These are phyloP conservation scores for Ennomos fuscantarius DNA, from an alignment of 2,888 invertebrate species.

Conservation along the genomic window DNA sequence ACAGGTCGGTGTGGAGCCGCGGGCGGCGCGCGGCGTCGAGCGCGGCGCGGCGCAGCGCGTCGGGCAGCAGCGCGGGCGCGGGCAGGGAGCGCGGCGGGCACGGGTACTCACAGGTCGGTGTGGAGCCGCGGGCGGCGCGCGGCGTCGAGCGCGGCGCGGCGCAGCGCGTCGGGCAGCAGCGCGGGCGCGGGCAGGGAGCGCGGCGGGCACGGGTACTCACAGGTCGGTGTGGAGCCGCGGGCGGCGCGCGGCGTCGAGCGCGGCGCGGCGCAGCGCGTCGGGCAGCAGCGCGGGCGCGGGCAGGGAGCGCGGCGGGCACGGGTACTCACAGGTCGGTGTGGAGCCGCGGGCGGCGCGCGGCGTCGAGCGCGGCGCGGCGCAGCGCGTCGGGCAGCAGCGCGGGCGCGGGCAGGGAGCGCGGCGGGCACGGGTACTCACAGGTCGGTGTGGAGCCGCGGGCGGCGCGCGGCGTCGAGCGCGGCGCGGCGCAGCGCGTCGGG, in stretches of 20 bases:
- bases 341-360: too few relatives aligned
- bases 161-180: conserved; percentile 86
- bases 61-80: conserved; percentile 56
- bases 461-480: conserved; percentile 79
- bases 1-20: too few relatives aligned
- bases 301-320: conserved; percentile 80
- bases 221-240: conserved; percentile 56
- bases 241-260: conserved; percentile 80
- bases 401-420: conserved; percentile 48
- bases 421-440: too few relatives aligned
- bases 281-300: conserved; percentile 83
- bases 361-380: conserved; percentile 81
- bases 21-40: too few relatives aligned
- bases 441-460: conserved; percentile 92
- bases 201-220: too few relatives aligned
- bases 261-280: conserved; percentile 88
- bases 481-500: conserved; percentile 87
- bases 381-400: conserved; percentile 58
- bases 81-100: conserved; percentile 47
- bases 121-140: conserved; percentile 91
- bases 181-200: conserved; percentile 44
- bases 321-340: too few relatives aligned
- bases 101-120: too few relatives aligned
- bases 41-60: conserved; percentile 83
- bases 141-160: conserved; percentile 62